Evolutionary conservation across 2,888 invertebrate species (phyloP), one percentile per base, ranked within the genome.

Genomic region (Linyphia triangularis): DNA sequence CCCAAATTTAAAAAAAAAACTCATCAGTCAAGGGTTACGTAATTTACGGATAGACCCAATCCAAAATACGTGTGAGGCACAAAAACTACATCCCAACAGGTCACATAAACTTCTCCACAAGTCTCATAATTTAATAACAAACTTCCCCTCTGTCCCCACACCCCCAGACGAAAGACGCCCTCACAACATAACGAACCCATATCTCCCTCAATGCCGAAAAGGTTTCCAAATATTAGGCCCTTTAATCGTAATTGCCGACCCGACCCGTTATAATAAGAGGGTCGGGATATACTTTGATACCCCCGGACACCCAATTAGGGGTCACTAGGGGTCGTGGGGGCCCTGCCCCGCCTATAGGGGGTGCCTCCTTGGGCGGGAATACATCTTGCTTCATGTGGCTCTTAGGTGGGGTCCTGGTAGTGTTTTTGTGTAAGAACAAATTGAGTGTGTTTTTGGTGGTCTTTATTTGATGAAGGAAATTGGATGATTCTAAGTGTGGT

Each of bases 291-390:
- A 67, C 77, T 37, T 37, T 86, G 81, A 81, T 86, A 72, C 79
- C 40, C n/a, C 79, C 67, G 86, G 72, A 86, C 86, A 86, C 86
- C 86, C 86, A 86, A 86, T 86, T 86, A 86, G 86, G 78, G 86
- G 86, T 86, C 86, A 40, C 13, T 43, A 79, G 78, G 63, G 40
- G 51, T 51, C 51, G n/a, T 33, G 37, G n/a, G 79, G 79, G 81
- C 65, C 51, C 73, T 26, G 9, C 40, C 40, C 73, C 72, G 51
- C 1, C 40, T 40, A 13, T 40, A 26, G 51, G 61, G 61, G 70
- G 77, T 7, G 28, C 43, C 63, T 59, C 51, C 82, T 40, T 67
- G 61, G 81, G 81, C 73, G 73, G 86, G 86, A 51, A 67, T 67
- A 19, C 59, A 73, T 86, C 79, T 86, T n/a, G n/a, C 79, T 73